phyloP scores from a whole-genome alignment of 2,113 vertebrate species.

The Pangasianodon gigas region DNA sequence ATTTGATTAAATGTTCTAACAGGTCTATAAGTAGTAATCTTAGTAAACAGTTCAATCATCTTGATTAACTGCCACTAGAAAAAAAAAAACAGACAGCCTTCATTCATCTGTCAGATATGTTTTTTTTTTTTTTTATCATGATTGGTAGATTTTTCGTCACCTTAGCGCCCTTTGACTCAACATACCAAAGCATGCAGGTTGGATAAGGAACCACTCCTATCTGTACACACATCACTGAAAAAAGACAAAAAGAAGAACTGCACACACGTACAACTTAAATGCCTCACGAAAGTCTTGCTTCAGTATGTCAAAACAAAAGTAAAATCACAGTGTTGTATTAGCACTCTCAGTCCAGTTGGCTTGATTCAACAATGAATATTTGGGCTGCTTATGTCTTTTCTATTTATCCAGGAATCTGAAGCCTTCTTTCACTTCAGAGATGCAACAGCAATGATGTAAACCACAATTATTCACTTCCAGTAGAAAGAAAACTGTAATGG shows the following conservation, averaged over 20 bases:
- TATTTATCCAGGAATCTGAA: background rate
- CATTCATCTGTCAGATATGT: slow-evolving; percentile 8
- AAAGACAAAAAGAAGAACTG: slow-evolving; percentile 5
- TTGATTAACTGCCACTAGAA: background rate
- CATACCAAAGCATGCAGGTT: slow-evolving; percentile 16
- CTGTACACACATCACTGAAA: slow-evolving; percentile 15
- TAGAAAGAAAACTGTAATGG: background rate
- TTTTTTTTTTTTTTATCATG: background rate
- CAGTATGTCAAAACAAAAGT: background rate
- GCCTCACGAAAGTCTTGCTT: background rate
- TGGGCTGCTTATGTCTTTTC: background rate
- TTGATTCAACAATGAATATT: background rate
- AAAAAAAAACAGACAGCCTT: background rate
- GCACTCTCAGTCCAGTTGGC: background rate
- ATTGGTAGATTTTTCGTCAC: slow-evolving; percentile 3
- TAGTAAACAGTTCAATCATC: background rate
- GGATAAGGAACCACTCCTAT: slow-evolving; percentile 31
- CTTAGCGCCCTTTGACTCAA: background rate
- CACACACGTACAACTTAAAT: background rate
- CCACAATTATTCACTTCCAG: background rate
- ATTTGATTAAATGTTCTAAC: background rate
- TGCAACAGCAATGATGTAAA: background rate
- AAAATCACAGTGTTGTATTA: background rate
- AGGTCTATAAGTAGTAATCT: background rate
- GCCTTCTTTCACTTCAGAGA: background rate